Percentiles rank a stretch among this genome's conserved stretches.
Conservation (phyloP, 2,888 invertebrate genomes). For the Andrena trimmerana region DNA sequence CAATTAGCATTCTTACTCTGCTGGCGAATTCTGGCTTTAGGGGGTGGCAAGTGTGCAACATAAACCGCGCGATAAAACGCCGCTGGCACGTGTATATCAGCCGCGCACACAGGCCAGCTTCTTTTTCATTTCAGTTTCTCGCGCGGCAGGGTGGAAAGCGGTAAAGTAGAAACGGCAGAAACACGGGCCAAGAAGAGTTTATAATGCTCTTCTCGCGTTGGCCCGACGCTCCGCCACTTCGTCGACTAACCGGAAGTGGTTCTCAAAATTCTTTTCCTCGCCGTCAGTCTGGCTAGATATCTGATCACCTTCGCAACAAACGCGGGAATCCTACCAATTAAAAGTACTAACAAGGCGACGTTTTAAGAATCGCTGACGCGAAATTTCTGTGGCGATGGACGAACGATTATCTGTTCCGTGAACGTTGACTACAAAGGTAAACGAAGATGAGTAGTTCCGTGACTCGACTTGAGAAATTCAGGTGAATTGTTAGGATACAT, state of each 20-base stretch:
- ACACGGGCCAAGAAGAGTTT: conserved; percentile 76
- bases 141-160: conserved; percentile 67
- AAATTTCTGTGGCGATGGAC: background rate
- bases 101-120: conserved; percentile 50
- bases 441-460: background rate
- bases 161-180: conserved; percentile 76
- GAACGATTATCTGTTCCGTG: background rate
- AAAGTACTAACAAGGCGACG: too few species aligned
- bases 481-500: too few species aligned
- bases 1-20: conserved; percentile 81
- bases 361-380: too few species aligned
- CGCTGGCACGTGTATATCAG: conserved; percentile 67
- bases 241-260: conserved; percentile 63
- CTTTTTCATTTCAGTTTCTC: conserved; percentile 68
- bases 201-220: conserved; percentile 72
- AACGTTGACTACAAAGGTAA: background rate
- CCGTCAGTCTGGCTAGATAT: background rate
- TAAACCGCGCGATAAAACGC: conserved; percentile 82
- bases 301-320: too few species aligned
- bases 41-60: conserved; percentile 73
- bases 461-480: too few species aligned
- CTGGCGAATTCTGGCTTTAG: conserved; percentile 70
- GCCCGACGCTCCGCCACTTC: conserved; percentile 64
- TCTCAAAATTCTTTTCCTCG: conserved; percentile 58
- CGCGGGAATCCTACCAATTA: too few species aligned